phyloP scores from a whole-genome alignment of 2,888 invertebrate species.

The Coelopa pilipes region DNA sequence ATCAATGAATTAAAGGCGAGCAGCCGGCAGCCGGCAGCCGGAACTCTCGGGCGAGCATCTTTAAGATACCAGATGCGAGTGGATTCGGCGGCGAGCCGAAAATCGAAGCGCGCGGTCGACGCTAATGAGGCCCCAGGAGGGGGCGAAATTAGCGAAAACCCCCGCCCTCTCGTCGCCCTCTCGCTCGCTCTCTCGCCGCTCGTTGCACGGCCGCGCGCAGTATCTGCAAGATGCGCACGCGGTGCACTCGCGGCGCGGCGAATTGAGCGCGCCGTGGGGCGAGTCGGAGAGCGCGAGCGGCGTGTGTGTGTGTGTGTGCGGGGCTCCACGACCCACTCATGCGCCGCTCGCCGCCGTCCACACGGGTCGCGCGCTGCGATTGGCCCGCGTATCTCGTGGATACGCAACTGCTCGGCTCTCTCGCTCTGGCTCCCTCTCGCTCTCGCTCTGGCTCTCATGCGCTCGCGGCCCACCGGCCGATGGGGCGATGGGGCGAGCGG shows the following conservation, averaged over 20 bases:
- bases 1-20: constrained; percentile 63
- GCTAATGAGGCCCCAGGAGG: constrained; percentile 33
- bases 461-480: not conserved
- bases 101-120: not conserved
- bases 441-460: not conserved
- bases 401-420: not conserved
- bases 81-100: constrained; percentile 17
- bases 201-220: not conserved
- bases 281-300: constrained; percentile 28
- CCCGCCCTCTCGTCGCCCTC: constrained; percentile 30
- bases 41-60: constrained; percentile 45
- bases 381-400: not conserved
- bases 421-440: not conserved
- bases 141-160: constrained; percentile 30
- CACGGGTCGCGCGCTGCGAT: constrained; percentile 22
- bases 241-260: constrained; percentile 10
- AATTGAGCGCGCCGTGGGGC: not conserved
- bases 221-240: not conserved
- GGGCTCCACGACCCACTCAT: constrained; percentile 22
- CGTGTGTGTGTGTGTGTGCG: constrained; percentile 33
- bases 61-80: constrained; percentile 48
- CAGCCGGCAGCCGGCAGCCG: constrained; percentile 33
- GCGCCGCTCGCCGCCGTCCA: constrained; percentile 31
- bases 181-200: not conserved
- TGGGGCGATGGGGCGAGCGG: not conserved